These are phyloP conservation scores for Balearica regulorum DNA, from an alignment of 2,797 vertebrate genomes.

Conservation along the genomic window DNA sequence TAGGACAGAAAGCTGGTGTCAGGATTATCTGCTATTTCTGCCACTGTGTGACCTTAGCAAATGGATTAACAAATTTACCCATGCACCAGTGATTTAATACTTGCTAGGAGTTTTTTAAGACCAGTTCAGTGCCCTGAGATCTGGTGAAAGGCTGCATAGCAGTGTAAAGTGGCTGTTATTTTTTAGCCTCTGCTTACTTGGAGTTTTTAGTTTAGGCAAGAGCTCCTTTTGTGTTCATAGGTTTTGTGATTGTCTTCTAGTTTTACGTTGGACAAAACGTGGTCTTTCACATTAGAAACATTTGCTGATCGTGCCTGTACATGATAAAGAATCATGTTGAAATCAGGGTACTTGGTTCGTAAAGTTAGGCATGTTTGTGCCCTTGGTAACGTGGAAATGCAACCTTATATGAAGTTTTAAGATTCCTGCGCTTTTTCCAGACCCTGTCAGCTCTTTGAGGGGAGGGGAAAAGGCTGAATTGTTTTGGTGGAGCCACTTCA, in stretches of 20 bases:
- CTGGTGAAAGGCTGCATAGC: background rate
- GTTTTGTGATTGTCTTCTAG: background rate
- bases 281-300: background rate
- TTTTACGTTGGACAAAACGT: background rate
- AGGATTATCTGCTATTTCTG: constrained; percentile 53
- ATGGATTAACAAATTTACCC: constrained; percentile 53
- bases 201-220: background rate
- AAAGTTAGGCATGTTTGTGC: background rate
- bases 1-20: constrained; percentile 33
- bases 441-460: background rate
- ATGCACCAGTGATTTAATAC: constrained; percentile 44
- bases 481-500: background rate
- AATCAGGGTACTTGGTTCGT: background rate
- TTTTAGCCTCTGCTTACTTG: background rate
- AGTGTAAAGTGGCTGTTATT: background rate
- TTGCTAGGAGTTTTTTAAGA: background rate
- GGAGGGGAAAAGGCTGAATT: background rate
- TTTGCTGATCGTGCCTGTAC: background rate
- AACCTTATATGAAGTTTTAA: background rate
- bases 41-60: constrained; percentile 42
- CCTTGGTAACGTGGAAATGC: background rate
- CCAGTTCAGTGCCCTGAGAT: background rate
- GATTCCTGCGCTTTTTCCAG: background rate
- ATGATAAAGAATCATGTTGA: background rate
- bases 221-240: background rate